Percentiles rank a stretch among this genome's conserved stretches.
These are phyloP conservation scores for Catocala sponsa DNA, from an alignment of 2,888 invertebrate species.

Conservation along the genomic window DNA sequence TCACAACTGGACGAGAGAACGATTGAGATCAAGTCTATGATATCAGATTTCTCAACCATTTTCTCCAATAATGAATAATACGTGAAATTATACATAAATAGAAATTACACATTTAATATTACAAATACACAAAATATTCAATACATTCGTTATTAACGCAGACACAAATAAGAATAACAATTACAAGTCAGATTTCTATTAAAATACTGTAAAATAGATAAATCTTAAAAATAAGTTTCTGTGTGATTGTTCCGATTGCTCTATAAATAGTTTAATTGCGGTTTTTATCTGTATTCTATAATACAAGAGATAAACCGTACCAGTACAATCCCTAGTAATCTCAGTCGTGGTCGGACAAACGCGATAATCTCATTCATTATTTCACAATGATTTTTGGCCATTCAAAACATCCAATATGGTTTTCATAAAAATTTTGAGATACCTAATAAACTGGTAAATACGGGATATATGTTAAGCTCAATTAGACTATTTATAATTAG, in stretches of 20 bases:
- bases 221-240: background rate
- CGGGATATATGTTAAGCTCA: too few species aligned
- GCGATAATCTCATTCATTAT: too few species aligned
- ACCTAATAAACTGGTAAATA: too few species aligned
- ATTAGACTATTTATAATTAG: too few species aligned
- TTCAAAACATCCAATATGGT: too few species aligned
- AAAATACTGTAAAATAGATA: constrained; percentile 22
- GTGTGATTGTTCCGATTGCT: background rate
- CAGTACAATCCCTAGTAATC: too few species aligned
- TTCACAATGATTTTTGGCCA: too few species aligned
- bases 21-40: constrained; percentile 11
- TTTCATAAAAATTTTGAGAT: too few species aligned
- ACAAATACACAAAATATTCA: constrained; percentile 2
- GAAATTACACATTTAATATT: constrained; percentile 17
- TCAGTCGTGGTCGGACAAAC: too few species aligned
- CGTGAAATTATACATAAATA: constrained; percentile 20
- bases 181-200: background rate
- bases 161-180: constrained; percentile 8
- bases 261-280: background rate
- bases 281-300: too few species aligned
- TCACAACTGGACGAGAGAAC: constrained; percentile 1
- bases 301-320: too few species aligned
- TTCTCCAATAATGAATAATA: constrained; percentile 3
- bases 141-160: constrained; percentile 26
- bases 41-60: constrained; percentile 4